Percentiles rank a stretch among this genome's conserved stretches.
phyloP scores from a whole-genome alignment of 2,113 vertebrate genomes.

The Phodopus roborovskii region DNA sequence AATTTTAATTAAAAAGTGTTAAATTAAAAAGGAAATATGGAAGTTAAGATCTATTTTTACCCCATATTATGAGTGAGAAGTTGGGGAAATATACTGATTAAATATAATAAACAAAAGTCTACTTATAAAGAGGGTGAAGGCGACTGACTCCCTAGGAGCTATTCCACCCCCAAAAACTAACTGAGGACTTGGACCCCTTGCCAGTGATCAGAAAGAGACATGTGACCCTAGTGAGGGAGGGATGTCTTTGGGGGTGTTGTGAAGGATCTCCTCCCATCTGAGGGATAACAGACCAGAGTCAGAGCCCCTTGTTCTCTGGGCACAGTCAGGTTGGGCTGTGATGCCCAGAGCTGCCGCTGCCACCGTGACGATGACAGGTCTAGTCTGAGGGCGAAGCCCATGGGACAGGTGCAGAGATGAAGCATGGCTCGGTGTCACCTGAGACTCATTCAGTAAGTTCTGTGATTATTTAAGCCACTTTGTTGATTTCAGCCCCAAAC shows the following conservation, averaged over 20 bases:
- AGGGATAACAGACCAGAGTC: not conserved
- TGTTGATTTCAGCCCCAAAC: not conserved
- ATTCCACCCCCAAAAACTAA: not conserved
- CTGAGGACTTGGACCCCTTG: not conserved
- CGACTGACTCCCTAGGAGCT: not conserved
- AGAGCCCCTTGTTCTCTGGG: not conserved
- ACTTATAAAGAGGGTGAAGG: not conserved
- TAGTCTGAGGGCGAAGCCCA: not conserved
- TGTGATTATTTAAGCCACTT: not conserved
- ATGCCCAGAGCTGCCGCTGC: not conserved
- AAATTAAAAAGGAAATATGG: not conserved
- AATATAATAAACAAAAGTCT: not conserved
- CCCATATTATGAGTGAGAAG: not conserved
- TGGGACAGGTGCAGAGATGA: not conserved
- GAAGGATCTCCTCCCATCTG: not conserved
- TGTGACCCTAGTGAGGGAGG: not conserved
- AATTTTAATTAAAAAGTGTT: not conserved
- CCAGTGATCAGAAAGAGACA: conserved; percentile 6
- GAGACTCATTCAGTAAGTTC: not conserved
- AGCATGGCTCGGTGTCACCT: not conserved
- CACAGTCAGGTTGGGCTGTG: not conserved
- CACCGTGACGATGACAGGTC: not conserved
- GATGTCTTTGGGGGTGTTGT: not conserved
- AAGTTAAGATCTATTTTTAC: conserved; percentile 16
- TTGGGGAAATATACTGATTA: conserved; percentile 14